Conservation (phyloP, 2,888 invertebrate genomes). For the Cepaea hortensis region DNA sequence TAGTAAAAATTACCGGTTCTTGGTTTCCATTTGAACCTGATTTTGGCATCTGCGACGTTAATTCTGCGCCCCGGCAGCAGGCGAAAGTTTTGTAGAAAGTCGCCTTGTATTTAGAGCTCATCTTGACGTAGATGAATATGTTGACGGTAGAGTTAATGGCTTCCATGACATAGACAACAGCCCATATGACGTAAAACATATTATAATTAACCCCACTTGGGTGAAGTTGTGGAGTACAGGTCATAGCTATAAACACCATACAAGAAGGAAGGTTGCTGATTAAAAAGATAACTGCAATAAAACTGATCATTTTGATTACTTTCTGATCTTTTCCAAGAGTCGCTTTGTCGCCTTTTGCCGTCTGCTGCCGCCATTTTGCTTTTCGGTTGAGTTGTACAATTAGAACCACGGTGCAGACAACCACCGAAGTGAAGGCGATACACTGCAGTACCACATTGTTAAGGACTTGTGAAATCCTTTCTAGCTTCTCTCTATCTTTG, state of each 20-base stretch:
- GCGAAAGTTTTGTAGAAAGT: conserved; percentile 1
- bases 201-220: conserved; percentile 20
- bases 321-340: neutral
- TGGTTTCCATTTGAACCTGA: neutral
- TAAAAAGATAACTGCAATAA: conserved; percentile 13
- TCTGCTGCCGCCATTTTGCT: conserved; percentile 31
- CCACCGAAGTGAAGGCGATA: conserved; percentile 3
- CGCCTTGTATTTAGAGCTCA: conserved; percentile 29
- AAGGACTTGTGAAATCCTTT: conserved; percentile 35
- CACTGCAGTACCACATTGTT: conserved; percentile 30
- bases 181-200: conserved; percentile 27
- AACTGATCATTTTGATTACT: conserved; percentile 10
- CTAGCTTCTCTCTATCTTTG: conserved; percentile 18
- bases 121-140: conserved; percentile 10
- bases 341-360: conserved; percentile 6
- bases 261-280: conserved; percentile 29
- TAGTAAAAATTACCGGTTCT: neutral
- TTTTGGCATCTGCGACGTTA: neutral
- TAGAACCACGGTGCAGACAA: conserved; percentile 24
- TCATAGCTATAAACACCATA: conserved; percentile 18
- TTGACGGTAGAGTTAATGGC: conserved; percentile 23
- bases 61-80: neutral
- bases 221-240: neutral
- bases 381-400: conserved; percentile 25
- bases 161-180: conserved; percentile 14